Conservation (phyloP, 2,888 invertebrate genomes). For the Xestia sexstrigata region DNA sequence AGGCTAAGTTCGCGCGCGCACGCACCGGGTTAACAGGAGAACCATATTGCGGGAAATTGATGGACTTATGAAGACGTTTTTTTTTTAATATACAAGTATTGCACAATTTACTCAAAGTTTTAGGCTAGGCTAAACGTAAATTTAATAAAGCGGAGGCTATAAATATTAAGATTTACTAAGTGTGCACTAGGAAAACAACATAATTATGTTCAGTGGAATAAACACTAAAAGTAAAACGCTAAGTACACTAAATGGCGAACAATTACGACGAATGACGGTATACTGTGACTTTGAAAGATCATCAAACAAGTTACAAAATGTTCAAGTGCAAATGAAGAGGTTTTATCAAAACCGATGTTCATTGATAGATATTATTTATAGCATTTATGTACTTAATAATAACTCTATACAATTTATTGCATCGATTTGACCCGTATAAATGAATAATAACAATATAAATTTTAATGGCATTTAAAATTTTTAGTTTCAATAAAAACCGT, state of each 20-base stretch:
- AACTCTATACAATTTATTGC: constrained; percentile 48
- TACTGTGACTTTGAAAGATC: constrained; percentile 43
- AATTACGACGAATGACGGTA: constrained; percentile 41
- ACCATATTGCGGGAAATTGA: constrained; percentile 41
- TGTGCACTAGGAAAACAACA: neutral
- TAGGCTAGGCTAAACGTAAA: neutral
- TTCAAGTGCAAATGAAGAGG: constrained; percentile 26
- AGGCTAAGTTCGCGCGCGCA: constrained; percentile 69
- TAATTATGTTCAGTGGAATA: neutral
- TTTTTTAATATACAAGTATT: neutral
- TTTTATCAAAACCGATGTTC: constrained; percentile 36
- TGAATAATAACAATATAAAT: constrained; percentile 65
- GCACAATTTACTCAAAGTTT: neutral
- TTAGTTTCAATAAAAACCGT: constrained; percentile 46
- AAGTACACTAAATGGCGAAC: constrained; percentile 21
- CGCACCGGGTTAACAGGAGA: constrained; percentile 61
- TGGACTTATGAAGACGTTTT: neutral
- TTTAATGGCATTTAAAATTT: constrained; percentile 52
- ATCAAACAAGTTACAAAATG: constrained; percentile 44
- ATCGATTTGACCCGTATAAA: constrained; percentile 50
- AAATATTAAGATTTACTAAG: neutral
- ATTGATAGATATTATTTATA: constrained; percentile 42
- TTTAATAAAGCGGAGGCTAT: neutral
- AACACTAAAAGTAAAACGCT: neutral
- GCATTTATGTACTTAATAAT: constrained; percentile 50